Base-by-base conservation (phyloP, 1,140 invertebrate species). In the Brachionus calyciflorus region DNA sequence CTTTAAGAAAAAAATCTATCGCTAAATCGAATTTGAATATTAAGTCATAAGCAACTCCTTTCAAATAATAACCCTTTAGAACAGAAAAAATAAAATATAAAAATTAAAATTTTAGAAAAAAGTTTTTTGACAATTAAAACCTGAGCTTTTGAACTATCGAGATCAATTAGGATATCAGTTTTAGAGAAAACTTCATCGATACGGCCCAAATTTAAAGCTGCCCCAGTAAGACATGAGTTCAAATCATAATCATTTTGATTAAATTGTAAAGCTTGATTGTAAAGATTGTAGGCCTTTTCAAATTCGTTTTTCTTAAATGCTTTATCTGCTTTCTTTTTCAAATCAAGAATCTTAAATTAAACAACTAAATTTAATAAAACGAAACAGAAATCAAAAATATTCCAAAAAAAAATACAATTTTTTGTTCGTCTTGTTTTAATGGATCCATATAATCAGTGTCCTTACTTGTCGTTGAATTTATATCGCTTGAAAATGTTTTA, bases 51-150 rank as follows among this genome's bases (percentile, higher is more conserved):
- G 60, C 60, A 0, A 65, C 24, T 14, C 60, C 60, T 65, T 44
- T 65, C 40, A 65, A 65, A 65, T 65, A 65, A 28, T 65, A 65
- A 7, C 60, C 60, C 60, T 65, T 63, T 51, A 4, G 33, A 55
- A 55, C n/a, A 37, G 9, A 37, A 37, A 9, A 5, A 5, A 5
- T 24, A 26, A 26, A 53, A 53, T 26, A 24, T 53, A 24, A 26
- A 24, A 19, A 12, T 24, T 53, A 26, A 24, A 24, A 21, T 24
- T 53, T 26, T 6, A n/a, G 21, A 12, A 24, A 3, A 53, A 26
- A 53, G 12, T 53, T 26, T 0, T 14, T 19, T 7, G 33, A 37
- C 4, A 46, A 46, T 7, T 7, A n/a, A 44, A 21, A 65, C 60
- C 12, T 65, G 60, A 44, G 60, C 60, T 26, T 44, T 65, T 19